Percentiles rank a stretch among this genome's conserved stretches.
phyloP scores from a whole-genome alignment of 2,888 invertebrate species.

The Muscina levida region DNA sequence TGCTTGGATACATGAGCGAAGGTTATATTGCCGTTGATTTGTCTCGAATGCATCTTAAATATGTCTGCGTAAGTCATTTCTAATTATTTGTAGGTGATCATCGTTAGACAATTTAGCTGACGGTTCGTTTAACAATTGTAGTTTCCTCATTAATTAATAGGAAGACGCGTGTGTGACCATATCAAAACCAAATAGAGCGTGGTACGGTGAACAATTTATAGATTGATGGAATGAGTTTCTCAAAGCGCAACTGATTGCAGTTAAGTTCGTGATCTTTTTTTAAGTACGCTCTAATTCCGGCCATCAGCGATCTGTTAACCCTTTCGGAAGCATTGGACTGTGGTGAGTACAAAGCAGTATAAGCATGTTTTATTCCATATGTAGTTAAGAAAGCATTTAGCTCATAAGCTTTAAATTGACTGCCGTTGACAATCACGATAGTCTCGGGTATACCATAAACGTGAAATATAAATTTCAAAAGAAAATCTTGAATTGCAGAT shows the following conservation, averaged over 20 bases:
- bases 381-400: not conserved
- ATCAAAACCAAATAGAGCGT: too few species aligned
- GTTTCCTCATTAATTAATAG: too few species aligned
- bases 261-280: not conserved
- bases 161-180: too few species aligned
- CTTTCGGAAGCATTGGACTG: slow-evolving; percentile 43
- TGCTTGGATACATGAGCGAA: too few species aligned
- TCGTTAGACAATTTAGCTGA: too few species aligned
- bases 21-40: slow-evolving; percentile 3
- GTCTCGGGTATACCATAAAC: too few species aligned
- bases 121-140: too few species aligned
- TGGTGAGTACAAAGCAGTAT: slow-evolving; percentile 35
- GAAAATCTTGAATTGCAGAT: slow-evolving; percentile 3
- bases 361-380: too few species aligned
- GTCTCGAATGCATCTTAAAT: not conserved
- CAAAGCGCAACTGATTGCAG: not conserved
- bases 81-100: not conserved
- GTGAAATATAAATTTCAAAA: slow-evolving; percentile 37
- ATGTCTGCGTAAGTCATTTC: not conserved
- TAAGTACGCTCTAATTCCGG: slow-evolving; percentile 5
- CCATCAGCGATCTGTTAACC: slow-evolving; percentile 14
- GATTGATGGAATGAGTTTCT: not conserved
- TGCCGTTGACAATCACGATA: slow-evolving; percentile 70
- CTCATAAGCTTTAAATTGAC: slow-evolving; percentile 50
- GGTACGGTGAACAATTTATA: too few species aligned